Conservation (phyloP, 2,113 vertebrate genomes). For the Turnix velox region DNA sequence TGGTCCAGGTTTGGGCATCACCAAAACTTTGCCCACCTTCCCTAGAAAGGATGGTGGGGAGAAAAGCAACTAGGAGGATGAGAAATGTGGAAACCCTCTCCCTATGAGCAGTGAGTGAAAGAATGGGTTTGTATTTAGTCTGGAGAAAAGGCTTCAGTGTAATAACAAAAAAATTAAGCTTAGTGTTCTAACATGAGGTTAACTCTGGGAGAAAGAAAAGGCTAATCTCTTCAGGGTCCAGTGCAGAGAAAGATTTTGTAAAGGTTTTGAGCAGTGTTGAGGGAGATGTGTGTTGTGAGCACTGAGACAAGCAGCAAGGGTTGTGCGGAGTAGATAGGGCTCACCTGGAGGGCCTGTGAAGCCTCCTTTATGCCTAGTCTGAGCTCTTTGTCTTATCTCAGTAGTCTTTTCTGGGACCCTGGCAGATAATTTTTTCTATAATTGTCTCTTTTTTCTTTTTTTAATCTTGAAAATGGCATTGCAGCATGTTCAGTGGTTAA, state of each 20-base stretch:
- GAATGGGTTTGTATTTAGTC: background rate
- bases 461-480: background rate
- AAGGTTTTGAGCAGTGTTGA: fast-evolving
- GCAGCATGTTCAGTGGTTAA: background rate
- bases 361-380: no score
- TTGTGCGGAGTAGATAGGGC: fast-evolving
- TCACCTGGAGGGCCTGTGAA: background rate
- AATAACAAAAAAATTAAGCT: background rate
- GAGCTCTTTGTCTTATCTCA: background rate
- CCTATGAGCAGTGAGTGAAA: background rate
- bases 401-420: background rate
- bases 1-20: background rate
- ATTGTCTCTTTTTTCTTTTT: background rate
- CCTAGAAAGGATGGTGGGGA: background rate
- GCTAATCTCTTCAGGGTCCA: background rate
- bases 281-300: background rate
- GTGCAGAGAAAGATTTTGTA: no score
- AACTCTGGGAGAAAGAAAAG: background rate
- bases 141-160: background rate
- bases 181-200: background rate
- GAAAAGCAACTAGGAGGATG: background rate
- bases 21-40: background rate
- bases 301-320: background rate
- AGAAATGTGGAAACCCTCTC: fast-evolving
- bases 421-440: fast-evolving